Evolutionary conservation across 2,888 invertebrate species (phyloP).

Genomic region (Leptinotarsa haldemani): DNA sequence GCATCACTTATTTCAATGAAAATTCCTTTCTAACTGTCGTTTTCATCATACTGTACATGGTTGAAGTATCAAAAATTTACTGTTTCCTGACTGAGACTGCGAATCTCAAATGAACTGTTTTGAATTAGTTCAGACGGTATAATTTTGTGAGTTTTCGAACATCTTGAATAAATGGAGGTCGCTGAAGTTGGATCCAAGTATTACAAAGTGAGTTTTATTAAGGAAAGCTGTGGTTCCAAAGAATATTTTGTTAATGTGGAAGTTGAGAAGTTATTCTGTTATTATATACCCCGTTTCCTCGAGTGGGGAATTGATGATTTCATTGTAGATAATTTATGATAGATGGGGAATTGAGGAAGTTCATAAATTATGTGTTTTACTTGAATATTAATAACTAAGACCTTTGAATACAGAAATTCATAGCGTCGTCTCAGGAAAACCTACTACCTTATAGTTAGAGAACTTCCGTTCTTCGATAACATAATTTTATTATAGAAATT

Average conservation of each 20-base stretch:
- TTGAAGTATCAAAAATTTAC: too few species aligned
- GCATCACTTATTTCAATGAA: too few species aligned
- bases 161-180: background rate
- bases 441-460: too few species aligned
- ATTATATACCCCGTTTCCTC: background rate
- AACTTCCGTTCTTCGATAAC: too few species aligned
- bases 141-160: conserved; percentile 7
- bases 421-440: too few species aligned
- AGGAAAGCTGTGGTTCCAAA: background rate
- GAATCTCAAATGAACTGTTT: conserved; percentile 12
- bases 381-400: too few species aligned
- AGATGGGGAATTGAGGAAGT: background rate
- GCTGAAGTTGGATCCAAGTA: background rate
- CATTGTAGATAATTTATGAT: background rate
- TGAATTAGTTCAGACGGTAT: background rate
- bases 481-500: too few species aligned
- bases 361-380: background rate
- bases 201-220: conserved; percentile 4
- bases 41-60: too few species aligned
- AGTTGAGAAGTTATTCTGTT: background rate
- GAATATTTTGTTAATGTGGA: conserved; percentile 11
- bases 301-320: background rate
- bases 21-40: too few species aligned
- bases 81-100: background rate
- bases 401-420: too few species aligned